A percentile compares a stretch with the other conserved stretches of the same genome.
These are phyloP conservation scores for Ochotona princeps DNA, from an alignment of 2,113 vertebrate genomes.

Conservation along the genomic window DNA sequence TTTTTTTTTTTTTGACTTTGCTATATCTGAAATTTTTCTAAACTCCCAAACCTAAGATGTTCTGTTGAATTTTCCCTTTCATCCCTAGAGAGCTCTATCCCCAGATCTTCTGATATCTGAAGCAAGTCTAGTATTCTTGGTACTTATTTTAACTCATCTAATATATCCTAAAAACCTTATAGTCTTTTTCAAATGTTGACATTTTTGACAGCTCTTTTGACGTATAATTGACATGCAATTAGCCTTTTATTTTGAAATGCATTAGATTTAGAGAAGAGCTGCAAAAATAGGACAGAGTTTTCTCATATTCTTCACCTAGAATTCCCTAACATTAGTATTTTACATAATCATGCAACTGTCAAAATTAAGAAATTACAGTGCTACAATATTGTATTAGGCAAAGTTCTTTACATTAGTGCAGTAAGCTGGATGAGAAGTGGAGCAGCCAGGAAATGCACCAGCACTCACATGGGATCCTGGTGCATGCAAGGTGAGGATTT, in stretches of 20 bases:
- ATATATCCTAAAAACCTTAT: background rate
- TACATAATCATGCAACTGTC: background rate
- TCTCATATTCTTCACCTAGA: background rate
- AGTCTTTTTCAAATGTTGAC: background rate
- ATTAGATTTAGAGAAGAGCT: background rate
- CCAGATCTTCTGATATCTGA: background rate
- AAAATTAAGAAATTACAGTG: constrained; percentile 32
- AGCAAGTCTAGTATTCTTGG: background rate
- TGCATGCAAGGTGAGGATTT: too few relatives aligned
- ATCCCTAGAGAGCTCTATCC: background rate
- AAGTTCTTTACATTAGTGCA: background rate
- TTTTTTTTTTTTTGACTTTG: constrained; percentile 1
- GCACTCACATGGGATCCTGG: too few relatives aligned
- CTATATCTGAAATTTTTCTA: background rate
- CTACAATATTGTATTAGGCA: background rate
- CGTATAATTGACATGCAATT: background rate
- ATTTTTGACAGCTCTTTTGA: background rate
- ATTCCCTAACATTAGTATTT: background rate
- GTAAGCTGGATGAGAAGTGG: too few relatives aligned
- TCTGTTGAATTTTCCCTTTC: background rate
- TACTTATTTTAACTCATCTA: background rate
- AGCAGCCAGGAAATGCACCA: too few relatives aligned
- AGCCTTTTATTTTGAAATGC: constrained; percentile 35
- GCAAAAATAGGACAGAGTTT: background rate
- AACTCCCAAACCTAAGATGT: background rate